phyloP scores from a whole-genome alignment of 2,888 invertebrate species.

The Eupithecia dodoneata region DNA sequence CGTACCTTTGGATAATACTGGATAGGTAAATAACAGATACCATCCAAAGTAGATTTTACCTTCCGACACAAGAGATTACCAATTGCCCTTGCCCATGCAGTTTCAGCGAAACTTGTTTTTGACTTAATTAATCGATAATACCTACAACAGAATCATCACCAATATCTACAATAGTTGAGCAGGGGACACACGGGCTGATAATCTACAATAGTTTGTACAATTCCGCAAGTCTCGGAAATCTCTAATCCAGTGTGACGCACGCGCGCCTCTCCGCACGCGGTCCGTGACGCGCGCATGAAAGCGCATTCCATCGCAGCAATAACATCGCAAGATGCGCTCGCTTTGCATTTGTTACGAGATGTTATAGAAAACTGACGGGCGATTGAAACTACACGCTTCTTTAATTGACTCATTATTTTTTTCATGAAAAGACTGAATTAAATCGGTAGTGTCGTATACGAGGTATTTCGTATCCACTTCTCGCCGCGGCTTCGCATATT shows the following conservation, averaged over 20 bases:
- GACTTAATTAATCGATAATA: too few species aligned
- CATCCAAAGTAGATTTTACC: too few species aligned
- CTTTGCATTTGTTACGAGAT: constrained; percentile 29
- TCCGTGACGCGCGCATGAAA: constrained; percentile 65
- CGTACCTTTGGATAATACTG: not conserved
- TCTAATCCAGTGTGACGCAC: constrained; percentile 35
- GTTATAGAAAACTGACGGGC: constrained; percentile 21
- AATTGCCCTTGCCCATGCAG: too few species aligned
- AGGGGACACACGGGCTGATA: too few species aligned
- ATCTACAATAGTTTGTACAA: constrained; percentile 4
- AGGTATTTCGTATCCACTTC: not conserved
- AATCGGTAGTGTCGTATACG: not conserved
- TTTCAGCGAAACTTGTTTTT: too few species aligned
- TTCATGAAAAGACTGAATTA: not conserved
- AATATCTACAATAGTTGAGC: not conserved
- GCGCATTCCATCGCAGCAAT: constrained; percentile 57
- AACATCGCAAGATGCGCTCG: constrained; percentile 33
- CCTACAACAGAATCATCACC: not conserved
- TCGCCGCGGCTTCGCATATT: not conserved
- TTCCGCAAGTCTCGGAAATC: constrained; percentile 28
- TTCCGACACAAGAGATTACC: too few species aligned
- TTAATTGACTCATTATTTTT: not conserved
- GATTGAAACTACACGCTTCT: not conserved
- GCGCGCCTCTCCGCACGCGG: constrained; percentile 43
- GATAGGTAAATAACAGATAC: not conserved